Evolutionary conservation across 2,888 invertebrate genomes (phyloP).

Genomic region (Pandemis cinnamomeana): DNA sequence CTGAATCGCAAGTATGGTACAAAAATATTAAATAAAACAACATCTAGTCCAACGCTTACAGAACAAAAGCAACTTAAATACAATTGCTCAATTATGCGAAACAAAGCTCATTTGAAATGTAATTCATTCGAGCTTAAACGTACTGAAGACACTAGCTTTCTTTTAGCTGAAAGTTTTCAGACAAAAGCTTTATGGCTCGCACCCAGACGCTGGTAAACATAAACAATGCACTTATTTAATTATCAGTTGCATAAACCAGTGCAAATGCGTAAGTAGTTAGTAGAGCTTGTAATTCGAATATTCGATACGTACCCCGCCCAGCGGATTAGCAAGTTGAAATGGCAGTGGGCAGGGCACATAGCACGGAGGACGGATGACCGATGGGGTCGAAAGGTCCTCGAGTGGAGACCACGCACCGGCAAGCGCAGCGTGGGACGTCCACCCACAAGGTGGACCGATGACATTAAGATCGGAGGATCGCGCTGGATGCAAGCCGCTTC

Average conservation of each 20-base stretch:
- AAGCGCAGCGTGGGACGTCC: too few species aligned
- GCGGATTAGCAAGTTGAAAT: too few species aligned
- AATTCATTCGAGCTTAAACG: slow-evolving; percentile 12
- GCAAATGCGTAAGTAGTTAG: not conserved
- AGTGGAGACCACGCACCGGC: too few species aligned
- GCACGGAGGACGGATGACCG: too few species aligned
- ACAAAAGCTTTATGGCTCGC: slow-evolving; percentile 14
- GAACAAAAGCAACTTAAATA: not conserved
- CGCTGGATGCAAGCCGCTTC: too few species aligned
- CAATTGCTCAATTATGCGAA: slow-evolving; percentile 9
- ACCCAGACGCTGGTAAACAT: slow-evolving; percentile 27
- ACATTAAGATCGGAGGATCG: too few species aligned
- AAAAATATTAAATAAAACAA: not conserved
- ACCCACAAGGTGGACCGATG: too few species aligned
- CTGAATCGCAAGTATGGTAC: not conserved
- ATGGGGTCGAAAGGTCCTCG: too few species aligned
- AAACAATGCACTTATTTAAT: not conserved
- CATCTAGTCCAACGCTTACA: not conserved
- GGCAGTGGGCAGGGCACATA: too few species aligned
- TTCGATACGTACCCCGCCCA: too few species aligned
- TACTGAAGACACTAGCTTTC: slow-evolving; percentile 9
- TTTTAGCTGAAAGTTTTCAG: slow-evolving; percentile 3
- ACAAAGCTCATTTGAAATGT: slow-evolving; percentile 14
- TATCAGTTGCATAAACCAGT: not conserved
- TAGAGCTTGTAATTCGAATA: too few species aligned